phyloP scores from a whole-genome alignment of 2,113 vertebrate species.

The Aleadryas rufinucha region DNA sequence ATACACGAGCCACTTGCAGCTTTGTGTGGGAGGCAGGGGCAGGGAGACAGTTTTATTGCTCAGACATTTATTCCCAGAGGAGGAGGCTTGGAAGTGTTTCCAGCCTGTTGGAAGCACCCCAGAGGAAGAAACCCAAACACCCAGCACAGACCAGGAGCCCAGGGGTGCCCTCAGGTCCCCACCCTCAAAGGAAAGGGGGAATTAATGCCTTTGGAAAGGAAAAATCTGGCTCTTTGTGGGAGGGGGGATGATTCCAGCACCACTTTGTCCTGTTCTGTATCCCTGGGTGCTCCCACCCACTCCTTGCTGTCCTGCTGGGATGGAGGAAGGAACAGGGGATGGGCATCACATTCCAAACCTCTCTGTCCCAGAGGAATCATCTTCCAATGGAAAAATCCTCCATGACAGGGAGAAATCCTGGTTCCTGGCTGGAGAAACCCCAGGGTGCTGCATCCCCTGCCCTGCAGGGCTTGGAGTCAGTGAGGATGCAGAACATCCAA shows the following conservation, averaged over 20 bases:
- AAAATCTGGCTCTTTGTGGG: background rate
- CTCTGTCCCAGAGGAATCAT: background rate
- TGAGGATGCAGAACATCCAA: background rate
- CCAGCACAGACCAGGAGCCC: no score
- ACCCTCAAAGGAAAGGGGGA: background rate
- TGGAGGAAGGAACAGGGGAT: background rate
- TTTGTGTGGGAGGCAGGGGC: background rate
- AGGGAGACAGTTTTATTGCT: background rate
- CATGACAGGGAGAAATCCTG: background rate
- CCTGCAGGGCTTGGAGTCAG: background rate
- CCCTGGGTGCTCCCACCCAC: background rate
- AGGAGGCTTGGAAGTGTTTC: background rate
- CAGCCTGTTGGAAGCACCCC: background rate
- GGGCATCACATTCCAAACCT: background rate
- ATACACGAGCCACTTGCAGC: background rate
- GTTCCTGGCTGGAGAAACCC: background rate
- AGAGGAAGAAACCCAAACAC: background rate
- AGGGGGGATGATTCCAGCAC: background rate
- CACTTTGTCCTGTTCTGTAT: background rate
- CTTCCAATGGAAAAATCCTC: background rate
- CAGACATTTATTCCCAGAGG: background rate
- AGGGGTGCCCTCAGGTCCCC: rapidly evolving
- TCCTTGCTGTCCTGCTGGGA: background rate
- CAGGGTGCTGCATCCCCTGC: background rate
- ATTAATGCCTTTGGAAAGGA: background rate